phyloP scores from a whole-genome alignment of 1,140 invertebrate species.

The Apis cerana region DNA sequence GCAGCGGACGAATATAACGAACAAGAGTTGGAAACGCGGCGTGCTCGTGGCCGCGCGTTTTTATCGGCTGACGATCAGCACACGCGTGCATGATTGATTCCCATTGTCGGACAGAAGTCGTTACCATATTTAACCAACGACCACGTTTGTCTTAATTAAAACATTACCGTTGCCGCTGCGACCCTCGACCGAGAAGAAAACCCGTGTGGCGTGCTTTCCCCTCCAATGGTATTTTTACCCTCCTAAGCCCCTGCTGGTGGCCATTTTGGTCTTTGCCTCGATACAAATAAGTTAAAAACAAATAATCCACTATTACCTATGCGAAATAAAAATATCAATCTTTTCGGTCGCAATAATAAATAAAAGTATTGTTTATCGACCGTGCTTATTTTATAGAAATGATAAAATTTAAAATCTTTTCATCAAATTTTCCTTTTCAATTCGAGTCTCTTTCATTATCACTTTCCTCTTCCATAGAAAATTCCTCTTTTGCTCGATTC shows the following conservation, averaged over 20 bases:
- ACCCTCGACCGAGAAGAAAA: constrained; percentile 44
- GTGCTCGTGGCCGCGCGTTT: constrained; percentile 33
- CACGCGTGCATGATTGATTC: constrained; percentile 75
- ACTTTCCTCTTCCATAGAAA: too few species aligned
- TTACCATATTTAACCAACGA: constrained; percentile 72
- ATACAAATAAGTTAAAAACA: background rate
- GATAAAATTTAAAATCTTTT: too few species aligned
- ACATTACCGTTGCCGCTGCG: constrained; percentile 60
- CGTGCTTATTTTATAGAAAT: too few species aligned
- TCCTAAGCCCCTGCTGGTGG: background rate
- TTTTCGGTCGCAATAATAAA: too few species aligned
- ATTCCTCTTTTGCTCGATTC: too few species aligned
- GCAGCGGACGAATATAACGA: constrained; percentile 8
- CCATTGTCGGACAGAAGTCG: constrained; percentile 53
- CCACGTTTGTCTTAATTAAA: constrained; percentile 70
- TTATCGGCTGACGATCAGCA: constrained; percentile 63
- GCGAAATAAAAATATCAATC: background rate
- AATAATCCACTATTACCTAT: too few species aligned
- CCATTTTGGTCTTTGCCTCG: constrained; percentile 7
- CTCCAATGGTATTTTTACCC: constrained; percentile 36
- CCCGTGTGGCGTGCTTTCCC: constrained; percentile 38
- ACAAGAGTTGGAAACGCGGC: constrained; percentile 33
- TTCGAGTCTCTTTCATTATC: too few species aligned
- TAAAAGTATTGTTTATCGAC: too few species aligned
- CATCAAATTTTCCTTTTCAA: too few species aligned